Percentiles rank a stretch among this genome's conserved stretches.
phyloP scores from a whole-genome alignment of 2,797 vertebrate species.

The Champsocephalus gunnari region DNA sequence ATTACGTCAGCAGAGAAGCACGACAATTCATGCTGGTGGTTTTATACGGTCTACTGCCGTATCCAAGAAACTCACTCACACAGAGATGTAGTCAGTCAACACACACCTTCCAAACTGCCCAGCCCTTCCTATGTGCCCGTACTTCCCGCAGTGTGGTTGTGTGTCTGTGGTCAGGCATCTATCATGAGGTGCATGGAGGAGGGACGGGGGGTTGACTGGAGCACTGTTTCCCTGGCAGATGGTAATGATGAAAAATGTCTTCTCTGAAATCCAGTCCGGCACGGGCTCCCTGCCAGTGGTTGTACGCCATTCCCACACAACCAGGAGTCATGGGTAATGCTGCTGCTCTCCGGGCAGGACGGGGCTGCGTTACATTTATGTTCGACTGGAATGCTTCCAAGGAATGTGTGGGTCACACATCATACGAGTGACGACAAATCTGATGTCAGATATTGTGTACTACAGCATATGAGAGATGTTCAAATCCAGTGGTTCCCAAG shows the following conservation, averaged over 20 bases:
- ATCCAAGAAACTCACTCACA: conserved; percentile 44
- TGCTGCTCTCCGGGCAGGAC: conserved; percentile 18
- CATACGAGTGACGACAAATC: not conserved
- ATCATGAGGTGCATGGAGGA: conserved; percentile 49
- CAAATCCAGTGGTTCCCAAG: no score
- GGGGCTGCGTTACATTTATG: conserved; percentile 32
- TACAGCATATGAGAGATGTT: not conserved
- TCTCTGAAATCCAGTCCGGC: conserved; percentile 59
- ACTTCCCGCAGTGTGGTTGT: conserved; percentile 37
- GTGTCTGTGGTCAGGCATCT: conserved; percentile 57
- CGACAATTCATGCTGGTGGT: conserved; percentile 66
- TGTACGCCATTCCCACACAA: conserved; percentile 58
- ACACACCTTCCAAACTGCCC: conserved; percentile 48
- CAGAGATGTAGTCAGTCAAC: conserved; percentile 27
- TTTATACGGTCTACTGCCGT: conserved; percentile 68
- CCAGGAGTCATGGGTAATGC: conserved; percentile 47
- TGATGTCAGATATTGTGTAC: conserved; percentile 10
- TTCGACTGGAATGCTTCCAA: conserved; percentile 18
- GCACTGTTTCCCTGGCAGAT: conserved; percentile 54
- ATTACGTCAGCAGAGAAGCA: conserved; percentile 73
- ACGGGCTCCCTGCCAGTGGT: conserved; percentile 56
- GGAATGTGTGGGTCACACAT: conserved; percentile 21
- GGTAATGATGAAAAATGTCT: conserved; percentile 73
- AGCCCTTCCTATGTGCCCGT: conserved; percentile 22
- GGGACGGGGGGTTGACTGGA: conserved; percentile 35